Conservation (phyloP, 2,797 vertebrate species). For the Brachymystax lenok region DNA sequence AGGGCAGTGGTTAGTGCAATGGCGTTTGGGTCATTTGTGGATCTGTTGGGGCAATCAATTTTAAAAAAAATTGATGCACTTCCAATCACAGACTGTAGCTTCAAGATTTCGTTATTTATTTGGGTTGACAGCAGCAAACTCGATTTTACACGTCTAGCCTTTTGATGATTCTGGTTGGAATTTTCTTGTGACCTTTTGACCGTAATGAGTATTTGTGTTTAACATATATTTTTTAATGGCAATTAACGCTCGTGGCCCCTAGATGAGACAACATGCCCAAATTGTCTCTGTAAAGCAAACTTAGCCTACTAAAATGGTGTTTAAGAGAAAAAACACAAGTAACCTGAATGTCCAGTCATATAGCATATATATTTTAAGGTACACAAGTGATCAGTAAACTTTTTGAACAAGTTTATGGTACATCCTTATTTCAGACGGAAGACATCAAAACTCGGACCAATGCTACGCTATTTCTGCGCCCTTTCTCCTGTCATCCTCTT, state of each 20-base stretch:
- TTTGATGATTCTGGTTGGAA: no score
- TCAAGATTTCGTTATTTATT: no score
- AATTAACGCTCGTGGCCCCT: neutral
- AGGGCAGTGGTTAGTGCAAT: no score
- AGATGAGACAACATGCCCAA: neutral
- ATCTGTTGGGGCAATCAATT: no score
- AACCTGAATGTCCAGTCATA: no score
- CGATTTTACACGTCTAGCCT: no score
- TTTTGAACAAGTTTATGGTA: neutral
- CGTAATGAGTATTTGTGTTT: neutral
- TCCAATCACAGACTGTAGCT: no score
- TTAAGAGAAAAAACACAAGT: conserved; percentile 9
- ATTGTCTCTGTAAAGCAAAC: no score
- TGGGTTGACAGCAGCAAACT: no score
- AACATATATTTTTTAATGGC: neutral
- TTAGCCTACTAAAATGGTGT: neutral
- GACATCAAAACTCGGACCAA: neutral
- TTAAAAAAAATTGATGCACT: no score
- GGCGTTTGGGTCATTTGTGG: no score
- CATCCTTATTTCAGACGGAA: neutral
- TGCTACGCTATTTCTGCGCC: neutral
- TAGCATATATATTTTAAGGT: neutral
- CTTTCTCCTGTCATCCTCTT: neutral
- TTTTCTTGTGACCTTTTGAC: no score
- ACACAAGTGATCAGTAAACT: neutral